Evolutionary conservation across 1,140 invertebrate species (phyloP), one percentile per base, ranked within the genome.

Genomic region (Meloidogyne floridensis): DNA sequence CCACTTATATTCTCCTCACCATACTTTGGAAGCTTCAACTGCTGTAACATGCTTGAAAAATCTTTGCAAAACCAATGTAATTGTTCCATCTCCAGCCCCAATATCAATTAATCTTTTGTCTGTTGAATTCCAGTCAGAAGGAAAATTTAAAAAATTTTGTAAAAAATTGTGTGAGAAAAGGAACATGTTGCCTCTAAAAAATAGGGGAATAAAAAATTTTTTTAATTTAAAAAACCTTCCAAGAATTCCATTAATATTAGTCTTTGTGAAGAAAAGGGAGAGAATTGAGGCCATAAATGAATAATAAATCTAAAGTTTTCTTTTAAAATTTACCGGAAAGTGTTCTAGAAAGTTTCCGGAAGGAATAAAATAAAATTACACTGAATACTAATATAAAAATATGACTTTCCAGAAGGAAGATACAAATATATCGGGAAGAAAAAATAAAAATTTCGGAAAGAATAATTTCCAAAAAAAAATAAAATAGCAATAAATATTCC

Each of bases 81-180:
- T 94, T 82, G 93, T 93, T 6, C 96, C 96, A 91, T 97, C 95
- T 2, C 96, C 96, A 9, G 96, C 95, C 69, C 95, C 95, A 65
- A 97, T 91, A 91, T 97, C 95, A 75, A 96, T 91, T 59, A 97
- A 84, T 9, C 87, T 91, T 89, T 82, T 87, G 54, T 88, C 84
- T 10, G 42, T 75, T 1, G 51, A 42, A 8, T 18, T 82, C 87
- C 87, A 88, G 13, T 88, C 85, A 11, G 79, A 79, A 6, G 91
- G 84, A 59, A 81, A 59, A n/a, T 81, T 80, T 8, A 95, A 91
- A 76, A 96, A 91, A 80, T 91, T 89, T 83, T 92, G 91, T 81
- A 95, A 93, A 87, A 96, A 95, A 32, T 92, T 90, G 51, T 92
- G 90, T 0, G 95, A 96, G 84, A 95, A 93, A 2, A 97, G 94